These are phyloP conservation scores for Ceuthmochares aereus DNA, from an alignment of 2,113 vertebrate species.

Conservation along the genomic window DNA sequence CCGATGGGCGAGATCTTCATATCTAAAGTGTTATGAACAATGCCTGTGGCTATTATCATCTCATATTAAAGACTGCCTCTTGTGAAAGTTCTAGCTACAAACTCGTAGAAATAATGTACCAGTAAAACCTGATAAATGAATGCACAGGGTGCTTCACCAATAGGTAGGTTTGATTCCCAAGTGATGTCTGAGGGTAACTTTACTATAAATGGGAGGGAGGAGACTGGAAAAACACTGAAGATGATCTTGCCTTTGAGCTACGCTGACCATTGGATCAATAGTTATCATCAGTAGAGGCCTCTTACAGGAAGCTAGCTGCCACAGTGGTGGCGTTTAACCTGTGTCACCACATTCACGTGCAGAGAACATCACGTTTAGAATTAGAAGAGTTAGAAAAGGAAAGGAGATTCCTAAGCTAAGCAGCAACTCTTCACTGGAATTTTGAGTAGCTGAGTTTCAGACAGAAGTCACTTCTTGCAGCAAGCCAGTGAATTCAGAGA, in stretches of 20 bases:
- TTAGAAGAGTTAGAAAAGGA: background rate
- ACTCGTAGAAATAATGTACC: background rate
- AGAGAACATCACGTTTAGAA: background rate
- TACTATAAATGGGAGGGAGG: background rate
- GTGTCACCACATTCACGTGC: background rate
- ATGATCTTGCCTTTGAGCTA: slow-evolving; percentile 9
- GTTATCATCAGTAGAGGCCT: background rate
- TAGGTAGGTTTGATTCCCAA: background rate
- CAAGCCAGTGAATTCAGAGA: background rate
- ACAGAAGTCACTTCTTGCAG: background rate
- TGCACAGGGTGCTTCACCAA: background rate
- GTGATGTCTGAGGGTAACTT: background rate
- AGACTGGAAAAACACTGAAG: background rate
- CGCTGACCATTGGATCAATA: slow-evolving; percentile 19
- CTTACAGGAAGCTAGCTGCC: slow-evolving; percentile 3
- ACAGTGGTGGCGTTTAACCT: background rate
- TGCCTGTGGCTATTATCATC: background rate
- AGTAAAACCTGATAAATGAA: background rate
- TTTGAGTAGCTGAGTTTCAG: background rate
- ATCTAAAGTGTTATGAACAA: background rate
- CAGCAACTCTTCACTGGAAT: background rate
- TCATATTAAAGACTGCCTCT: background rate
- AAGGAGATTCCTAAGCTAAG: background rate
- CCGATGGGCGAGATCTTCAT: rapidly evolving
- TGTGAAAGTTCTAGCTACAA: background rate